Evolutionary conservation across 2,888 invertebrate genomes (phyloP).

Genomic region (Rhogogaster chlorosoma): DNA sequence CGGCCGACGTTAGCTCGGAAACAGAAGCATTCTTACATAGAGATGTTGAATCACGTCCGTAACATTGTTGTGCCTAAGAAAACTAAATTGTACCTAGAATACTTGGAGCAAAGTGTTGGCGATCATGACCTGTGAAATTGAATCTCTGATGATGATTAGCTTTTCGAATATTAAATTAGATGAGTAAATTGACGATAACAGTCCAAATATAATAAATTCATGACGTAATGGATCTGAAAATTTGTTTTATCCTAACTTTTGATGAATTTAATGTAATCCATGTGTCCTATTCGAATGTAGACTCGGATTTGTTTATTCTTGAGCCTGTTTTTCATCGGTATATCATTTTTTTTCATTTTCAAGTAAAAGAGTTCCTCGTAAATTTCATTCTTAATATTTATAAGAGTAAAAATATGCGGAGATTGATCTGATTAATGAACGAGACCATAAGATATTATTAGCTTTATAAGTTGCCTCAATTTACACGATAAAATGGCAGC

Average conservation of each 20-base stretch:
- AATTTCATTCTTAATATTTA: not conserved
- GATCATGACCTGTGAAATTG: conserved; percentile 75
- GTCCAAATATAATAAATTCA: not conserved
- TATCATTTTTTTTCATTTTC: not conserved
- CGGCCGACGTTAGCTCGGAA: conserved; percentile 73
- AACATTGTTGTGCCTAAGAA: conserved; percentile 76
- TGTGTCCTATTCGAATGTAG: not conserved
- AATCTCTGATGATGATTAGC: not conserved
- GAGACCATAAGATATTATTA: not conserved
- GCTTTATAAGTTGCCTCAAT: conserved; percentile 33
- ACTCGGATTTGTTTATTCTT: not conserved
- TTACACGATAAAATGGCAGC: conserved; percentile 37
- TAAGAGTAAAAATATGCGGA: not conserved
- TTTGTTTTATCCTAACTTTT: not conserved
- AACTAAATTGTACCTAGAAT: conserved; percentile 78
- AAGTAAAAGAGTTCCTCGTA: not conserved
- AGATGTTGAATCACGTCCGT: conserved; percentile 76
- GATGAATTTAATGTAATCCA: not conserved
- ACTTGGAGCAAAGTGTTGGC: conserved; percentile 78
- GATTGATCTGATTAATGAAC: not conserved
- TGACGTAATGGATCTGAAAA: not conserved
- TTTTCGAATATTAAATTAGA: not conserved
- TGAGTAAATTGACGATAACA: not conserved
- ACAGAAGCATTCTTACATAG: conserved; percentile 64
- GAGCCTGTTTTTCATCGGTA: not conserved